Percentiles rank a stretch among this genome's conserved stretches.
These are phyloP conservation scores for Hybos culiciformis DNA, from an alignment of 2,888 invertebrate genomes.

Conservation along the genomic window DNA sequence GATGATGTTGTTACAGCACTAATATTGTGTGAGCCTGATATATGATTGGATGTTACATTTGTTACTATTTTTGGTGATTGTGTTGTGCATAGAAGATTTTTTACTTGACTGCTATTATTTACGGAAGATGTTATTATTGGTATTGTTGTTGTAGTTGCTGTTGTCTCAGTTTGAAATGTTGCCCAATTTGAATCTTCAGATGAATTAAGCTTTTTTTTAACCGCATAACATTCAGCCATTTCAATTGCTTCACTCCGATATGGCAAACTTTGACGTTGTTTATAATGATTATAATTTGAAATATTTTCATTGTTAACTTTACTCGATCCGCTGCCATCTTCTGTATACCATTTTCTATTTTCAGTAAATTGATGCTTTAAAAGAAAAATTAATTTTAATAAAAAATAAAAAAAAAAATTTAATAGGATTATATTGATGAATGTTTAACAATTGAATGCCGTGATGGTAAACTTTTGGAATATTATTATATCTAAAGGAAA, in stretches of 20 bases:
- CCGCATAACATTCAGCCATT: constrained; percentile 16
- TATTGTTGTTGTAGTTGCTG: constrained; percentile 12
- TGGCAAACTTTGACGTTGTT: too few species aligned
- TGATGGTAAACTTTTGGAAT: too few species aligned
- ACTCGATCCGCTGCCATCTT: constrained; percentile 17
- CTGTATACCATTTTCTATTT: constrained; percentile 31
- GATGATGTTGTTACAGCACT: constrained; percentile 23
- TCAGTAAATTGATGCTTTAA: constrained; percentile 30
- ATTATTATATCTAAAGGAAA: too few species aligned
- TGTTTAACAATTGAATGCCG: too few species aligned
- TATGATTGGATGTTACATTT: constrained; percentile 20
- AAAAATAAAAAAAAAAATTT: constrained; percentile 1
- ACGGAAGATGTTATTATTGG: not conserved
- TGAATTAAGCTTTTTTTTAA: not conserved
- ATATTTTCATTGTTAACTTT: constrained; percentile 7
- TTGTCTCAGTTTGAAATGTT: constrained; percentile 21
- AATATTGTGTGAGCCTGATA: constrained; percentile 15
- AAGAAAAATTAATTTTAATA: too few species aligned
- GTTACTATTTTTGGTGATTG: constrained; percentile 14
- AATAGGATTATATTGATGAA: not conserved
- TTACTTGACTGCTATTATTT: too few species aligned
- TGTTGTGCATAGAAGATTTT: not conserved
- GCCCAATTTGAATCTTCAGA: not conserved
- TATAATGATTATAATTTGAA: not conserved
- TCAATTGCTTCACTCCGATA: constrained; percentile 17